Percentiles rank a stretch among this genome's conserved stretches.
Conservation (phyloP, 2,888 invertebrate genomes). For the Trissoscelio sp. region DNA sequence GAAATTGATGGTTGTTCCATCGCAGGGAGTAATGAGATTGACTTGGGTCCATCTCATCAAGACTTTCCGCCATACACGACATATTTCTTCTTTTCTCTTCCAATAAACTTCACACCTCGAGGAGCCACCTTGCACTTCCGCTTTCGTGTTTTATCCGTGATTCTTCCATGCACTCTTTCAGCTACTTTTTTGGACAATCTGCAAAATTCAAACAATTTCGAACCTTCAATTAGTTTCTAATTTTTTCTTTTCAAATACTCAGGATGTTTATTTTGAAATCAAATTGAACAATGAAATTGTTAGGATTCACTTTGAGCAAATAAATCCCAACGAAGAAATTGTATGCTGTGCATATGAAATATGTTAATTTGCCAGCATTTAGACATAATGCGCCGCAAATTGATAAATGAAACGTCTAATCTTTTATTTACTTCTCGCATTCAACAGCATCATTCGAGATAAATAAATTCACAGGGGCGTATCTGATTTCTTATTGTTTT, state of each 20-base stretch:
- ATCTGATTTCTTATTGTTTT: conserved; percentile 69
- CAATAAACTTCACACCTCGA: conserved; percentile 72
- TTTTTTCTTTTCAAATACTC: too few species aligned
- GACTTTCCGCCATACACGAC: conserved; percentile 81
- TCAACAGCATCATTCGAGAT: conserved; percentile 58
- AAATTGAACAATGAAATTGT: conserved; percentile 30
- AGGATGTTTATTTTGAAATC: too few species aligned
- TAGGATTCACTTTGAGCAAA: neutral
- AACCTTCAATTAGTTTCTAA: too few species aligned
- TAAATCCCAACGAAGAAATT: too few species aligned
- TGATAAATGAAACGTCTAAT: conserved; percentile 58
- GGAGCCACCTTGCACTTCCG: conserved; percentile 79
- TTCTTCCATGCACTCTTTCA: conserved; percentile 75
- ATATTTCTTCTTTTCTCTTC: conserved; percentile 75
- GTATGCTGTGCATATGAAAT: conserved; percentile 24
- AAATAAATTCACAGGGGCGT: conserved; percentile 66
- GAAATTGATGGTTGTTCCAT: conserved; percentile 97
- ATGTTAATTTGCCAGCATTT: conserved; percentile 40
- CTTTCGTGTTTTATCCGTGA: conserved; percentile 67
- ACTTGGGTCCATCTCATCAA: conserved; percentile 82
- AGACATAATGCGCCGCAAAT: conserved; percentile 43
- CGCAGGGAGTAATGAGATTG: conserved; percentile 95
- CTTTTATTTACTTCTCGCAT: conserved; percentile 52
- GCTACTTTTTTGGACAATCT: conserved; percentile 34
- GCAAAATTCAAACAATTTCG: conserved; percentile 28